Percentiles rank a stretch among this genome's conserved stretches.
Conservation (phyloP, 2,113 vertebrate species). For the Nesospiza acunhae region DNA sequence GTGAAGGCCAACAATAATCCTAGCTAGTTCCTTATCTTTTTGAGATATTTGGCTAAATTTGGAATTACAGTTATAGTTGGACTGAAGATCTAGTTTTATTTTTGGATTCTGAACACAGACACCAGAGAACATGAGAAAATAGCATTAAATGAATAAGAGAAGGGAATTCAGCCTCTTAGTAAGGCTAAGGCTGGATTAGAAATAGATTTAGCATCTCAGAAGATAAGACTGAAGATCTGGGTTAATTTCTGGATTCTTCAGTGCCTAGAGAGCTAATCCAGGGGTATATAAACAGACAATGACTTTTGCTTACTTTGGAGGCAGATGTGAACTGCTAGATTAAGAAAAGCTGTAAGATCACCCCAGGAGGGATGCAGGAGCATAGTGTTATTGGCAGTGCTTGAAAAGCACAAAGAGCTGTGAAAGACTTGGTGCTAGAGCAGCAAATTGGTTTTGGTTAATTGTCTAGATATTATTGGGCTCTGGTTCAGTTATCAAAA, state of each 20-base stretch:
- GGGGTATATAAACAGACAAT: background rate
- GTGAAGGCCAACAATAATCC: background rate
- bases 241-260: background rate
- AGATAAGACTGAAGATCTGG: background rate
- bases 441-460: background rate
- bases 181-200: background rate
- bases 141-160: background rate
- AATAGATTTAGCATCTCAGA: background rate
- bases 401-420: background rate
- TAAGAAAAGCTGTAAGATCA: background rate
- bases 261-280: background rate
- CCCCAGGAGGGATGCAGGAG: background rate
- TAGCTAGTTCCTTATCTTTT: background rate
- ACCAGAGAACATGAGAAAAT: background rate
- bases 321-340: background rate
- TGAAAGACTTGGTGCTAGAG: background rate
- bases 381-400: background rate
- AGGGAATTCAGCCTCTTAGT: background rate
- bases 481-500: background rate
- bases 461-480: background rate
- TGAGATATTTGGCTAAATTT: background rate
- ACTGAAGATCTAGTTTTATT: background rate
- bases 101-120: background rate
- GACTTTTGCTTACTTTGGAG: background rate
- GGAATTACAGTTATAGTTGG: background rate